Percentiles rank a stretch among this genome's conserved stretches.
Conservation (phyloP, 2,797 vertebrate genomes). For the Enteromius unitaeniatus region DNA sequence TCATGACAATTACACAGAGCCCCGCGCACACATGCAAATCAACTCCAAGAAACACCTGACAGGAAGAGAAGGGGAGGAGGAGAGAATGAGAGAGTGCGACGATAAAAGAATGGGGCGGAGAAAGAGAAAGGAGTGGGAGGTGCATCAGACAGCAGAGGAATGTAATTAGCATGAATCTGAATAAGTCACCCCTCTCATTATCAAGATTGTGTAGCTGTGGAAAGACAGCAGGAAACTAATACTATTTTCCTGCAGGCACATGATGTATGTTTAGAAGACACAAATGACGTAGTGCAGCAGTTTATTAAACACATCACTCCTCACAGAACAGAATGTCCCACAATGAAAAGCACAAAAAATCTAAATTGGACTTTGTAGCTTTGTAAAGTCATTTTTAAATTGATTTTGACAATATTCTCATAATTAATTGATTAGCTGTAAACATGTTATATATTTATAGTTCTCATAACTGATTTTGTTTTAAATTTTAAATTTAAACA, state of each 20-base stretch:
- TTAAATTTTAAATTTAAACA: too few relatives aligned
- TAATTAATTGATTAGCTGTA: too few relatives aligned
- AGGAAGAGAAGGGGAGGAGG: not conserved
- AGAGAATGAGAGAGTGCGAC: not conserved
- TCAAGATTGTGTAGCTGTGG: slow-evolving; percentile 53
- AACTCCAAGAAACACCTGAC: slow-evolving; percentile 15
- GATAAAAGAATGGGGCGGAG: slow-evolving; percentile 3
- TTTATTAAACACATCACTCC: not conserved
- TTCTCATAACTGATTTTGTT: not conserved
- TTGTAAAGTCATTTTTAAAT: not conserved
- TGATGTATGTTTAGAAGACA: too few relatives aligned
- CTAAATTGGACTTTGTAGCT: not conserved
- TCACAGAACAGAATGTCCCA: not conserved
- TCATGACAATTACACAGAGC: slow-evolving; percentile 23
- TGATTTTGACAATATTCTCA: not conserved
- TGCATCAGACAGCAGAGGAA: slow-evolving; percentile 65
- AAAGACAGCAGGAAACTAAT: not conserved
- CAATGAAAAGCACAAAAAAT: not conserved
- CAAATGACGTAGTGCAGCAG: not conserved
- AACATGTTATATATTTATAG: not conserved
- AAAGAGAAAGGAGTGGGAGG: slow-evolving; percentile 19
- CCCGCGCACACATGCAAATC: not conserved
- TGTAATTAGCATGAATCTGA: slow-evolving; percentile 69
- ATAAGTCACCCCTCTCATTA: slow-evolving; percentile 74
- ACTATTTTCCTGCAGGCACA: not conserved